These are phyloP conservation scores for Stenopsyche tienmushanensis DNA, from an alignment of 1,140 invertebrate species.

Conservation along the genomic window DNA sequence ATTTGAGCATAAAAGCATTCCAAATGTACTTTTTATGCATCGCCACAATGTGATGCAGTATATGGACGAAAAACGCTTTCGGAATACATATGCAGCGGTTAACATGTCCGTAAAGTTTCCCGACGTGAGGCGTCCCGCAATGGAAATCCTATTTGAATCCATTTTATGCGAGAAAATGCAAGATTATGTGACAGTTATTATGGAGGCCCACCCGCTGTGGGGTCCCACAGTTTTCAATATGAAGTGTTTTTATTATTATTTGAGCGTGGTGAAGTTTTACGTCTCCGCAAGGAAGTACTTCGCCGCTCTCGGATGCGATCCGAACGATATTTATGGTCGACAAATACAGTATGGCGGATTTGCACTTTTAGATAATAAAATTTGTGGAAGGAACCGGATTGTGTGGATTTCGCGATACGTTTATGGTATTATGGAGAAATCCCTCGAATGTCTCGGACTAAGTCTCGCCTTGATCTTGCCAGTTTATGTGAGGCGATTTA, in stretches of 20 bases:
- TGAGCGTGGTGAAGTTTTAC: slow-evolving; percentile 10
- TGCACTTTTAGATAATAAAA: slow-evolving; percentile 5
- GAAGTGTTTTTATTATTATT: slow-evolving; percentile 27
- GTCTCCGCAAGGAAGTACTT: neutral
- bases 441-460: neutral
- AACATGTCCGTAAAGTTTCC: neutral
- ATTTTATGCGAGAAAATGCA: slow-evolving; percentile 36
- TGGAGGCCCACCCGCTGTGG: slow-evolving; percentile 12
- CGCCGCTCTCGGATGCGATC: neutral
- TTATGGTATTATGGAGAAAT: neutral
- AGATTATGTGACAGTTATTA: slow-evolving; percentile 38
- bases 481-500: neutral
- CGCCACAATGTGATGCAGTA: slow-evolving; percentile 5
- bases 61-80: slow-evolving; percentile 14
- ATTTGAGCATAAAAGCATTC: neutral
- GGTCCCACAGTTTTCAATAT: slow-evolving; percentile 30
- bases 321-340: slow-evolving; percentile 1
- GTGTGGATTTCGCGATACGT: no score
- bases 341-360: slow-evolving; percentile 4
- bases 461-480: neutral
- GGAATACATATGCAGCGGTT: slow-evolving; percentile 10
- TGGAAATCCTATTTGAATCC: slow-evolving; percentile 35
- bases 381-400: slow-evolving; percentile 7
- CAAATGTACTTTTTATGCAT: neutral
- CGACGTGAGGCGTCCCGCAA: neutral